Evolutionary conservation across 2,888 invertebrate species (phyloP).

Genomic region (Nemotelus nigrinus): DNA sequence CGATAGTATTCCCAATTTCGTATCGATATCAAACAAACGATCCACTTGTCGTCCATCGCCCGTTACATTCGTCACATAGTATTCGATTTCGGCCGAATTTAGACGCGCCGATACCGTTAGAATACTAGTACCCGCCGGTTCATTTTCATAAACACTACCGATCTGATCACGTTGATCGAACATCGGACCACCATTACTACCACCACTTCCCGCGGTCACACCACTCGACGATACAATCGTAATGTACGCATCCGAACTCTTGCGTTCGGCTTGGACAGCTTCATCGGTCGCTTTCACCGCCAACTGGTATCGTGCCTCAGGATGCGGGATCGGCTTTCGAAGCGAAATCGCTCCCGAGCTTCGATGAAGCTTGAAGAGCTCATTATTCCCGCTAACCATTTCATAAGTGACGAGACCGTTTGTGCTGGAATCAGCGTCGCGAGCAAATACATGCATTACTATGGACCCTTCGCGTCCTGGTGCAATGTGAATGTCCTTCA

Average conservation of each 20-base stretch:
- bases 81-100: constrained; percentile 77
- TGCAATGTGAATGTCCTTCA: constrained; percentile 61
- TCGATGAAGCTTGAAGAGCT: constrained; percentile 83
- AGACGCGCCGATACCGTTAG: constrained; percentile 80
- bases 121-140: constrained; percentile 86
- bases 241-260: constrained; percentile 86
- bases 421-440: constrained; percentile 89
- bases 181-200: constrained; percentile 65
- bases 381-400: constrained; percentile 79
- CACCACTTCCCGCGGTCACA: background rate
- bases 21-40: constrained; percentile 90
- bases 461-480: constrained; percentile 71
- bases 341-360: constrained; percentile 80
- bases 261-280: constrained; percentile 87
- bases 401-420: constrained; percentile 94
- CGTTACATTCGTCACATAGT: constrained; percentile 89
- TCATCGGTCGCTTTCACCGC: constrained; percentile 91
- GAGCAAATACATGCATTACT: constrained; percentile 83
- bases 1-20: constrained; percentile 85
- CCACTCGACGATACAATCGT: constrained; percentile 78
- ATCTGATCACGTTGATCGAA: constrained; percentile 74
- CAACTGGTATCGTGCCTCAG: constrained; percentile 82
- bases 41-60: constrained; percentile 81
- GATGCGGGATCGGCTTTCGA: constrained; percentile 69
- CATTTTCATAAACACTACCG: constrained; percentile 89